Evolutionary conservation across 2,888 invertebrate genomes (phyloP), one percentile per base, ranked within the genome.

Genomic region (Conistra vaccinii): DNA sequence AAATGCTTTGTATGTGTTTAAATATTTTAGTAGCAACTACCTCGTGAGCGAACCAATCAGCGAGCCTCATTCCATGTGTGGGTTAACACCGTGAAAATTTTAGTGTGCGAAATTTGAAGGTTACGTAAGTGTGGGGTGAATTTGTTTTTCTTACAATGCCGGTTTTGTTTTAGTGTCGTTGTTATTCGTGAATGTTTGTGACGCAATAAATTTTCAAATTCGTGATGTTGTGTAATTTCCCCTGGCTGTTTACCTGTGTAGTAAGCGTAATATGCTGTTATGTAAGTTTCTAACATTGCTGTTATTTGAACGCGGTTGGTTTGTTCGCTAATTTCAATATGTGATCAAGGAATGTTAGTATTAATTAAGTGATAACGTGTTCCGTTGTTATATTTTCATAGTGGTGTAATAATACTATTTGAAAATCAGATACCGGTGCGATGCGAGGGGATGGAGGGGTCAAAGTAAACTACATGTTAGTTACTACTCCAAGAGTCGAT

Each of bases 1-100:
- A 84, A 87, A 85, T 85, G 76, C 73, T 85, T 87, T 87, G 88
- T 88, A 78, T 87, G 79, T 73, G 72, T 84, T 76, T 89, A 83
- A 89, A 90, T 90, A 90, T 89, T 89, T 90, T 82, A 89, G 84
- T 72, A 81, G 75, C 78, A 77, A 85, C 83, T 84, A 85, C 85
- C 77, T 80, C 62, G 76, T 75, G 78, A 78, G 67, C 66, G 73
- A 67, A 78, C 90, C 87, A 89, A 89, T 88, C 83, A 79, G 66
- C 78, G 66, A 29, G 58, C 58, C 68, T 71, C 55, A 73, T 82
- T 78, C 60, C 69, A 73, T 80, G 89, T 88, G 83, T 86, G 83
- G 12, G 81, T 82, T 23, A 57, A 66, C n/a, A 70, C 67, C 61
- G 68, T 83, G 69, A 84, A 83, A 80, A 77, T 75, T 84, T 67